Conservation (phyloP, 2,113 vertebrate species). For the Mustela lutreola region DNA sequence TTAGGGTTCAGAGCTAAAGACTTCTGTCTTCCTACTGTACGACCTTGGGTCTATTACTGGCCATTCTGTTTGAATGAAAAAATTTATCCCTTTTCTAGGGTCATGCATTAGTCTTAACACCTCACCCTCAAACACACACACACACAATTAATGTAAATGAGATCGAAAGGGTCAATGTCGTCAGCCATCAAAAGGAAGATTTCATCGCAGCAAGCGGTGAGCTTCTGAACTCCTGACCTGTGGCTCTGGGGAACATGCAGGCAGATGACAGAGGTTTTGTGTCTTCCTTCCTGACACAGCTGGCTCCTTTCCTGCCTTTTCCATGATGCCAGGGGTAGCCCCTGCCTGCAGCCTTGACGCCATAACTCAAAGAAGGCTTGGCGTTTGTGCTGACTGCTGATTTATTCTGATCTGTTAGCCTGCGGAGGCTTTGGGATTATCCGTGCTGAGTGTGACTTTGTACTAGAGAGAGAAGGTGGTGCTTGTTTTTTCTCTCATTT, state of each 20-base stretch:
- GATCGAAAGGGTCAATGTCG: not conserved
- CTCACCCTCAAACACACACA: not conserved
- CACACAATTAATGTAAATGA: not conserved
- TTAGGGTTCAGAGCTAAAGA: not conserved
- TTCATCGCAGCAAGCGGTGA: not conserved
- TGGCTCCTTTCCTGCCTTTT: not conserved
- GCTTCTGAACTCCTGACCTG: not conserved
- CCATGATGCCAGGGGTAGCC: not conserved
- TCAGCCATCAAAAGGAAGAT: not conserved
- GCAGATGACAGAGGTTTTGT: not conserved
- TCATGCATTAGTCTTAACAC: not conserved
- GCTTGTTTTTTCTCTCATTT: not conserved
- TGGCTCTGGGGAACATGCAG: not conserved
- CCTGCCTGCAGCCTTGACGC: not conserved
- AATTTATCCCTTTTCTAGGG: not conserved
- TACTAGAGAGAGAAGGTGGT: not conserved
- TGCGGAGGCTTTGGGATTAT: slow-evolving; percentile 41
- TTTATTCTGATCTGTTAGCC: slow-evolving; percentile 49
- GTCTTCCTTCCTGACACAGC: not conserved
- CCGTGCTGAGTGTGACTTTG: slow-evolving; percentile 54
- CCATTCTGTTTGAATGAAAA: not conserved
- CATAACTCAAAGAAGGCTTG: not conserved
- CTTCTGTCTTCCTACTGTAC: not conserved
- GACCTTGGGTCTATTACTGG: not conserved
- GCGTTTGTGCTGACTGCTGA: not conserved